Percentiles rank a stretch among this genome's conserved stretches.
Conservation (phyloP, 2,113 vertebrate genomes). For the Oreotragus oreotragus region DNA sequence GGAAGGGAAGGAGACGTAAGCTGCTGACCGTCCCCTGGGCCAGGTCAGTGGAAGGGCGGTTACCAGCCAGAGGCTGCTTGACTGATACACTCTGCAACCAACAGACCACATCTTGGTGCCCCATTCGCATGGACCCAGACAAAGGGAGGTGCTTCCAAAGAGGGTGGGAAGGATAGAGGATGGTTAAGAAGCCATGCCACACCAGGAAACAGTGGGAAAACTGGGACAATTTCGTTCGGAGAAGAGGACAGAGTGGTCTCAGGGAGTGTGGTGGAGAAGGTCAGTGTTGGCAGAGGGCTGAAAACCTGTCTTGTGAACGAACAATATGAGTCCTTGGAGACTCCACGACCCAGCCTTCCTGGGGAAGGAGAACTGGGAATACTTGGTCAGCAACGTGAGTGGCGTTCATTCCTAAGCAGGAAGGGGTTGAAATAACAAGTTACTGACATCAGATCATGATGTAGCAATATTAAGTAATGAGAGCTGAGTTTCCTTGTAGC, state of each 20-base stretch:
- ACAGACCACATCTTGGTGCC: background rate
- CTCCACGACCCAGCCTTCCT: too few relatives aligned
- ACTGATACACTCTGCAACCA: background rate
- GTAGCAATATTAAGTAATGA: background rate
- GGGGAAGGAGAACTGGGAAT: background rate
- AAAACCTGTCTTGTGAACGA: background rate
- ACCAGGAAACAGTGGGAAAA: background rate
- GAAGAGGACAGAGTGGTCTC: background rate
- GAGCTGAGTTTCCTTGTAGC: background rate
- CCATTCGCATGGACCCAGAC: background rate
- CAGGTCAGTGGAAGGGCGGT: fast-evolving
- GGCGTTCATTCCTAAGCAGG: background rate
- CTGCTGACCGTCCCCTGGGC: fast-evolving
- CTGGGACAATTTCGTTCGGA: fast-evolving
- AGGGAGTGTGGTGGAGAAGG: background rate
- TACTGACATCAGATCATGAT: background rate
- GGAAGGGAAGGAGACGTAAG: background rate
- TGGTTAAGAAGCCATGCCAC: too few relatives aligned
- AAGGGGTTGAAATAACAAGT: background rate
- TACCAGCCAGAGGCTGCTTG: fast-evolving
- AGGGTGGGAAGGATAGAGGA: background rate
- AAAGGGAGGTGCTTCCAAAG: background rate
- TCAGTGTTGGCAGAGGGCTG: background rate
- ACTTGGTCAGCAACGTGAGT: background rate
- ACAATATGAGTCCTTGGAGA: background rate